Evolutionary conservation across 2,113 vertebrate genomes (phyloP), one percentile per base, ranked within the genome.

Genomic region (Hiodon alosoides): DNA sequence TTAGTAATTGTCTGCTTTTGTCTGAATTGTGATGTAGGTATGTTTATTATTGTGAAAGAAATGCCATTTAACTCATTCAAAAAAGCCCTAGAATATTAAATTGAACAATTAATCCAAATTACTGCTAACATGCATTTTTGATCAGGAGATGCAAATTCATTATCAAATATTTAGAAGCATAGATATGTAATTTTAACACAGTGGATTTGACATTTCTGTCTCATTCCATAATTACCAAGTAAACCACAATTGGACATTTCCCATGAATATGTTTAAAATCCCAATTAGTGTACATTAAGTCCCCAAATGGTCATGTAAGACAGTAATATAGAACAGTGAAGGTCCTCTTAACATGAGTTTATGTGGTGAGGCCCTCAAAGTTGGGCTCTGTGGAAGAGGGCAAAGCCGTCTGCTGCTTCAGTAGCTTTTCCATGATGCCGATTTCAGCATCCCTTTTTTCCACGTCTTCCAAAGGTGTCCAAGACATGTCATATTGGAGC

Each of bases 401-500:
- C 31, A 97, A 80, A 0, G 90, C 83, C 1, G 86, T 77, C 71
- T 95, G 93, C 4, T 87, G 91, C 86, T 81, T 94, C 64, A 98
- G 81, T 13, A 99, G 85, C 82, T 95, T 98, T 77, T 93, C 91
- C 88, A 98, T 87, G 68, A 92, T 78, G 78, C 86, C 77, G 0
- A 93, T 83, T 85, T 96, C 93, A 48, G 91, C 83, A 8, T 98
- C 95, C 74, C 88, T 90, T 78, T 91, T 93, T 80, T 93, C 91
- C 7, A 94, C 85, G 13, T 96, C 86, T 3, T 95, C 93, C 3
- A 86, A 76, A 0, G 94, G 94, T 17, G 94, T 98, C 97, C 97
- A 99, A 47, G 97, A 98, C 92, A 98, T 92, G 87, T 99, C 97
- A 0, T 94, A 88, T 64, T 98, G 96, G 4, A 99, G 94, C 78